Evolutionary conservation across 2,797 vertebrate genomes (phyloP).

Genomic region (Gymnothorax reevesii): DNA sequence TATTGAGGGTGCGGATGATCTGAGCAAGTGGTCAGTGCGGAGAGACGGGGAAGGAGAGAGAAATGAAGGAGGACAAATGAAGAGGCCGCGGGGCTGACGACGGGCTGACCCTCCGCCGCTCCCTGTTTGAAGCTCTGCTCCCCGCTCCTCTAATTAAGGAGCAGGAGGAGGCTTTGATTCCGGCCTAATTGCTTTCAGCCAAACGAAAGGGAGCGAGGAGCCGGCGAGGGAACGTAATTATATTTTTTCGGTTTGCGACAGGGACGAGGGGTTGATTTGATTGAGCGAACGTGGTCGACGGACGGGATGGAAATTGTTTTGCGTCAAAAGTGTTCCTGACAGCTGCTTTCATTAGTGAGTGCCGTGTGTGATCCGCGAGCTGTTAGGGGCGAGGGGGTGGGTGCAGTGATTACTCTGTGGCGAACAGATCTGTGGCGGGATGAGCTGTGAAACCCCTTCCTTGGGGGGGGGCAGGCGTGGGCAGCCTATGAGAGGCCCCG

Average conservation of each 20-base stretch:
- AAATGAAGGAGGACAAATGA: not conserved
- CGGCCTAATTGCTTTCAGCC: slow-evolving; percentile 33
- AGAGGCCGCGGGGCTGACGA: not conserved
- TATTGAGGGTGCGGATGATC: not conserved
- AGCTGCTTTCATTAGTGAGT: not conserved
- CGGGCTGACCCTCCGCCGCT: no score
- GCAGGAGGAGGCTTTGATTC: slow-evolving; percentile 19
- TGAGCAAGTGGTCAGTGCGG: not conserved
- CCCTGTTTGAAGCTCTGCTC: not conserved
- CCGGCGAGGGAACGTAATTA: slow-evolving; percentile 16
- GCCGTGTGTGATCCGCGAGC: not conserved
- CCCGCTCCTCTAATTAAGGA: slow-evolving; percentile 20
- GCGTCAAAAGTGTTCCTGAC: not conserved
- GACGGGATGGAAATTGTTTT: slow-evolving; percentile 4
- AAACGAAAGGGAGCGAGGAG: slow-evolving; percentile 6
- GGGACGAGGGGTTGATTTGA: not conserved
- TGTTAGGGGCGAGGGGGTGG: not conserved
- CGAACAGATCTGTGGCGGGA: not conserved
- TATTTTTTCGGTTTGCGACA: slow-evolving; percentile 17
- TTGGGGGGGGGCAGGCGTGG: not conserved
- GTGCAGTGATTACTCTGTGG: slow-evolving; percentile 2
- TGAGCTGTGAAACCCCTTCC: not conserved
- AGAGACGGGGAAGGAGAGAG: not conserved
- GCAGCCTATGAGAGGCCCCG: not conserved
- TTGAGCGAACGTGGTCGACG: not conserved